Base-by-base conservation (phyloP, 1,140 invertebrate genomes). In the Panagrolaimus sp. region DNA sequence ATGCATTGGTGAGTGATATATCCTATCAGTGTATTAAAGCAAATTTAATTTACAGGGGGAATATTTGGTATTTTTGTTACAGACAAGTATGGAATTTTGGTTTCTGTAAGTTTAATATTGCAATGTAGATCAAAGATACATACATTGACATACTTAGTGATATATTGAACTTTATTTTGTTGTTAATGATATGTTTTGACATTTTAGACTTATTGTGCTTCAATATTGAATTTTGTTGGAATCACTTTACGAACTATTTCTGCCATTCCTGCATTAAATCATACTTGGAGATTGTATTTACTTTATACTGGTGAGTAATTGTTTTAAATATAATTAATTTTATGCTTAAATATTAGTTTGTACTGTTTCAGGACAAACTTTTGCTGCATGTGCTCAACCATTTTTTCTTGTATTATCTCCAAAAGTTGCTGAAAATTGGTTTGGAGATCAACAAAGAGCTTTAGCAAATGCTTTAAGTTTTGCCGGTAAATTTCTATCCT, bases 361-460 rank as follows among this genome's bases (percentile, higher is more conserved):
- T 65, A n/a, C n/a, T n/a, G n/a, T 38, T 38, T 38, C 70, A 73
- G 80, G 80, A 9, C 73, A 77, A 28, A 73, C 73, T n/a, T 70
- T 80, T 4, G 75, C 73, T 9, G 82, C 80, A 12, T 74, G 62
- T 9, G 68, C 82, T 1, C 80, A 82, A 64, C 72, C 79, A 7
- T 82, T 82, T 58, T 82, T 82, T 45, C 64, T 82, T 10, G 81
- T 79, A 44, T 71, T 83, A 15, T 80, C 81, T 6, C 72, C 80
- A 4, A 82, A 82, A 67, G 81, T 82, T 26, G 80, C 80, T 12
- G 80, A 82, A 65, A 75, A 75, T 52, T 82, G 80, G 80, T 82
- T 83, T 67, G 62, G 69, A 7, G 75, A 76, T 47, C 46, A 78
- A 67, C 81, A 83, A 64, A 58, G 80, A 58, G 73, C 81, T 26